Percentiles rank a stretch among this genome's conserved stretches.
phyloP scores from a whole-genome alignment of 1,140 invertebrate species.

The Drosophila ogumai region DNA sequence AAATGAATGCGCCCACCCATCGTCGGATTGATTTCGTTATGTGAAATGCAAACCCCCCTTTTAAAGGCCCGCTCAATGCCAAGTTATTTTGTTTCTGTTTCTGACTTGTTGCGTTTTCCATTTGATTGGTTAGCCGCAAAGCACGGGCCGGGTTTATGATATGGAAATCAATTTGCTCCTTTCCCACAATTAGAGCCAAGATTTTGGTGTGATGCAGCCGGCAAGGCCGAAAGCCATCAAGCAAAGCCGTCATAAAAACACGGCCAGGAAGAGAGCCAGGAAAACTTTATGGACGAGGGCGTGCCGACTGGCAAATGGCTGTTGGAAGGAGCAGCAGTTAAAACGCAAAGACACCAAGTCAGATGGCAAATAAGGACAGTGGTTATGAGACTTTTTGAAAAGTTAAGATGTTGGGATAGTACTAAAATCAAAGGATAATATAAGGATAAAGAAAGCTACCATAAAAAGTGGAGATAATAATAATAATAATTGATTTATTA shows the following conservation, averaged over 20 bases:
- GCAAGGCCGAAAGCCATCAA: conserved; percentile 7
- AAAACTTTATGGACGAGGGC: conserved; percentile 36
- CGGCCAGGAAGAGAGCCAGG: conserved; percentile 6
- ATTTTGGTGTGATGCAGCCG: conserved; percentile 31
- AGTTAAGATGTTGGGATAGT: neutral
- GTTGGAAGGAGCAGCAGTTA: conserved; percentile 30
- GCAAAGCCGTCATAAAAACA: conserved; percentile 15
- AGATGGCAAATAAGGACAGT: conserved; percentile 15
- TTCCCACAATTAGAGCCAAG: conserved; percentile 42
- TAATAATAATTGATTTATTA: neutral
- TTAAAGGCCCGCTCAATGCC: neutral
- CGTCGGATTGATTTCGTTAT: conserved; percentile 29
- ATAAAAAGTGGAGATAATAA: neutral
- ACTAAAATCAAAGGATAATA: neutral
- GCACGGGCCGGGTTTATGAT: conserved; percentile 17
- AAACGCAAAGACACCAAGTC: conserved; percentile 12
- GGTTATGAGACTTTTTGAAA: neutral
- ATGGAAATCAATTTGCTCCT: conserved; percentile 51
- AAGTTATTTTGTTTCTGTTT: conserved; percentile 48
- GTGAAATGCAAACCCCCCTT: conserved; percentile 16
- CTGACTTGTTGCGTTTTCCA: conserved; percentile 60
- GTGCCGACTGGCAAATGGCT: conserved; percentile 13
- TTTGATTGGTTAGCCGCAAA: conserved; percentile 24
- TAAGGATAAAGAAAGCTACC: neutral
- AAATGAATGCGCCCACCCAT: conserved; percentile 29